phyloP scores from a whole-genome alignment of 2,113 vertebrate genomes.

The Solenodon paradoxus region DNA sequence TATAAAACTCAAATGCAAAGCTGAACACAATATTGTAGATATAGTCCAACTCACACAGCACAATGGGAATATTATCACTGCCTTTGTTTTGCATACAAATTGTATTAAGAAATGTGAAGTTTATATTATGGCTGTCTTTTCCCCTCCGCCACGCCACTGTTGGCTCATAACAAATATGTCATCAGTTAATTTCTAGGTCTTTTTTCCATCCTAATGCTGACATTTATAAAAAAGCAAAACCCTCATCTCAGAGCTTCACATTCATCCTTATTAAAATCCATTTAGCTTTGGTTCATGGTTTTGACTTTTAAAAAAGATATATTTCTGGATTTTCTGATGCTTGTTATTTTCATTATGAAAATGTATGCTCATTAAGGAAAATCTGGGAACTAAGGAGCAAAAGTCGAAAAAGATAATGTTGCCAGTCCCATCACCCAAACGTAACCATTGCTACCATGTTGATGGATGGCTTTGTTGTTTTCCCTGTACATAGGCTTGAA shows the following conservation, averaged over 20 bases:
- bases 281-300: constrained; percentile 42
- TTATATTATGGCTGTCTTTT: constrained; percentile 59
- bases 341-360: constrained; percentile 42
- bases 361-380: constrained; percentile 35
- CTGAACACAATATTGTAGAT: constrained; percentile 32
- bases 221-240: not conserved
- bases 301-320: constrained; percentile 23
- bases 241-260: not conserved
- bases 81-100: constrained; percentile 62
- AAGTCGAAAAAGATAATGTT: constrained; percentile 9
- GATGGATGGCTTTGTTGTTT: not conserved
- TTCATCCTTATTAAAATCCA: constrained; percentile 45
- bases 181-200: constrained; percentile 49
- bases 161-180: constrained; percentile 36
- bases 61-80: constrained; percentile 47
- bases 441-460: constrained; percentile 21
- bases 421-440: not conserved
- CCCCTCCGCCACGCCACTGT: constrained; percentile 28
- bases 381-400: not conserved
- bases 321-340: not conserved
- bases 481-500: not conserved
- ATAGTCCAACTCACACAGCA: not conserved
- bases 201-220: constrained; percentile 6
- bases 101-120: constrained; percentile 48
- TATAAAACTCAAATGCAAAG: constrained; percentile 50